These are phyloP conservation scores for Telenomus remus DNA, from an alignment of 1,140 invertebrate genomes.

Conservation along the genomic window DNA sequence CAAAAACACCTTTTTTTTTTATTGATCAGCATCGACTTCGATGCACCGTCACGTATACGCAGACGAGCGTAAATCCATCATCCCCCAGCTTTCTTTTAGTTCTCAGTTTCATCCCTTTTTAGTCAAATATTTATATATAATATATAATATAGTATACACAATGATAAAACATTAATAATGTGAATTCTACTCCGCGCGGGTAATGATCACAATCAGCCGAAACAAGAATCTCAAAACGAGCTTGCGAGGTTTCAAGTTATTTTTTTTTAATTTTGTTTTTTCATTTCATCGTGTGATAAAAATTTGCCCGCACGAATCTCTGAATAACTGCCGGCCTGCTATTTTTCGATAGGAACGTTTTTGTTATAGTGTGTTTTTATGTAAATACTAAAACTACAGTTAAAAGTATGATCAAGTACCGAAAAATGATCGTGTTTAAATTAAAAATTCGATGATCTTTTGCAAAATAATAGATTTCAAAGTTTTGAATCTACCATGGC, in stretches of 20 bases:
- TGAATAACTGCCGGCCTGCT: conserved; percentile 26
- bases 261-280: conserved; percentile 7
- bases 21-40: background rate
- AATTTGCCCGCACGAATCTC: background rate
- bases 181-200: conserved; percentile 39
- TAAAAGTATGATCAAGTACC: too few species aligned
- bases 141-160: conserved; percentile 55
- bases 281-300: background rate
- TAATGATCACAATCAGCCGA: conserved; percentile 55
- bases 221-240: conserved; percentile 46
- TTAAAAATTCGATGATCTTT: too few species aligned
- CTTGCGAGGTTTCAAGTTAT: conserved; percentile 48
- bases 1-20: conserved; percentile 42
- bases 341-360: conserved; percentile 55
- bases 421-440: too few species aligned
- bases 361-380: conserved; percentile 17
- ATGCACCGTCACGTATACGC: conserved; percentile 30
- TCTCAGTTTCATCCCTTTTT: background rate
- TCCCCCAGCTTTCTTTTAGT: background rate
- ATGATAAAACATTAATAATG: conserved; percentile 56
- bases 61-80: conserved; percentile 20
- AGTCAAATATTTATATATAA: conserved; percentile 45
- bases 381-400: too few species aligned
- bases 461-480: too few species aligned
- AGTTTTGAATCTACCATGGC: too few species aligned